These are phyloP conservation scores for Ectropis crepuscularia DNA, from an alignment of 2,888 invertebrate genomes.

Conservation along the genomic window DNA sequence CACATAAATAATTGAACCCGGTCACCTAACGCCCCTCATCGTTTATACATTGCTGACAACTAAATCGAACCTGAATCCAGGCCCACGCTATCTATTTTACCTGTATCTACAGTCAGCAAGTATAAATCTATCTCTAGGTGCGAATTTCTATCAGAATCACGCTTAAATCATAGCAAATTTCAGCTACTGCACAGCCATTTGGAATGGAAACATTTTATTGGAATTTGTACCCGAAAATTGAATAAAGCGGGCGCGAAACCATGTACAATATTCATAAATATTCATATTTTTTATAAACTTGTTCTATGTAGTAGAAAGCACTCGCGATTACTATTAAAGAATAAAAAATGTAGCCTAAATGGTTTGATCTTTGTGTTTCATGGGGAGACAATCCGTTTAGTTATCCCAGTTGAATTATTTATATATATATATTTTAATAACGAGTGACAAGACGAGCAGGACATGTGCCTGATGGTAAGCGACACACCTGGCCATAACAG, in stretches of 20 bases:
- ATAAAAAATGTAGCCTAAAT: too few relatives aligned
- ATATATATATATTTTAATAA: too few relatives aligned
- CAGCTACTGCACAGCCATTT: conserved; percentile 18
- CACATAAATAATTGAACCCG: too few relatives aligned
- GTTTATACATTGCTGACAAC: not conserved
- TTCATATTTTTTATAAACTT: not conserved
- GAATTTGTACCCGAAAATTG: conserved; percentile 17
- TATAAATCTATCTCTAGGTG: conserved; percentile 8
- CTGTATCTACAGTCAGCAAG: too few relatives aligned
- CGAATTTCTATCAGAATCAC: conserved; percentile 14
- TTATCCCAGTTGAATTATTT: too few relatives aligned
- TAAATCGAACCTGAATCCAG: conserved; percentile 40
- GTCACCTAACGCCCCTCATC: too few relatives aligned
- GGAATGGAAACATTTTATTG: conserved; percentile 12
- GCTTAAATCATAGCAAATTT: conserved; percentile 17
- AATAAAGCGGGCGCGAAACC: conserved; percentile 18
- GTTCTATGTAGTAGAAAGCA: not conserved
- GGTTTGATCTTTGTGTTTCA: too few relatives aligned
- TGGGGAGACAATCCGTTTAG: too few relatives aligned
- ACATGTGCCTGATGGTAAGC: too few relatives aligned
- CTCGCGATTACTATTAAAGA: not conserved
- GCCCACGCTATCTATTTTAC: conserved; percentile 63
- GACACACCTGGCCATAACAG: too few relatives aligned
- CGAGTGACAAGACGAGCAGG: too few relatives aligned
- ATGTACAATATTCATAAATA: conserved; percentile 1